phyloP scores from a whole-genome alignment of 1,140 invertebrate genomes.

The Heliconius himera region DNA sequence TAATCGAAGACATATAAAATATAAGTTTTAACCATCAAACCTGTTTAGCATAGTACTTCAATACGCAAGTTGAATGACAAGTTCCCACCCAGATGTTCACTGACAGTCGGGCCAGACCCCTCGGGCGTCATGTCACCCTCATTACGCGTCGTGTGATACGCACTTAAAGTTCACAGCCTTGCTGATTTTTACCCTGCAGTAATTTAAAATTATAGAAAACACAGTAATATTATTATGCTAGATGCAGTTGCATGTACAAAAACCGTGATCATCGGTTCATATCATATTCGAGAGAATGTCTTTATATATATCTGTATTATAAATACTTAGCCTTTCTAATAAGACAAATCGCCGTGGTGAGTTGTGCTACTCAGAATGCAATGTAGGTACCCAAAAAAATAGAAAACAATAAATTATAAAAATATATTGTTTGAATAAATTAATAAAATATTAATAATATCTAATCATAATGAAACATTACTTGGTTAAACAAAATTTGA shows the following conservation, averaged over 20 bases:
- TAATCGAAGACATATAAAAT: background rate
- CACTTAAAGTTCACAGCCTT: conserved; percentile 25
- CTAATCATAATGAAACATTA: background rate
- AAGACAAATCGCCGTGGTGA: background rate
- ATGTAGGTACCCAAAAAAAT: no score
- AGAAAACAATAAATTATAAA: no score
- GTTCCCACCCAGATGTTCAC: conserved; percentile 37
- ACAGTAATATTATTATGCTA: background rate
- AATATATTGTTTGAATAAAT: background rate
- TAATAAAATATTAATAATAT: background rate
- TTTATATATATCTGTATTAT: background rate
- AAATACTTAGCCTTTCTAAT: background rate
- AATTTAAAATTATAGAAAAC: conserved; percentile 12
- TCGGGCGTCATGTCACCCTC: conserved; percentile 35
- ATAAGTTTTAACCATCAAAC: background rate
- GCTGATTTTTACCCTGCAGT: conserved; percentile 24
- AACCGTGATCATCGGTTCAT: background rate
- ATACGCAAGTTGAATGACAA: conserved; percentile 33
- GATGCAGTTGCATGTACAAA: background rate
- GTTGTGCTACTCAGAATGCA: no score
- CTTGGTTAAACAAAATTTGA: background rate
- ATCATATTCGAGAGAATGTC: background rate
- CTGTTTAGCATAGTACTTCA: conserved; percentile 9
- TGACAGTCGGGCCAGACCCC: conserved; percentile 35
- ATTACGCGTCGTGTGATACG: conserved; percentile 40